These are phyloP conservation scores for Syrphus vitripennis DNA, from an alignment of 2,888 invertebrate species.

Conservation along the genomic window DNA sequence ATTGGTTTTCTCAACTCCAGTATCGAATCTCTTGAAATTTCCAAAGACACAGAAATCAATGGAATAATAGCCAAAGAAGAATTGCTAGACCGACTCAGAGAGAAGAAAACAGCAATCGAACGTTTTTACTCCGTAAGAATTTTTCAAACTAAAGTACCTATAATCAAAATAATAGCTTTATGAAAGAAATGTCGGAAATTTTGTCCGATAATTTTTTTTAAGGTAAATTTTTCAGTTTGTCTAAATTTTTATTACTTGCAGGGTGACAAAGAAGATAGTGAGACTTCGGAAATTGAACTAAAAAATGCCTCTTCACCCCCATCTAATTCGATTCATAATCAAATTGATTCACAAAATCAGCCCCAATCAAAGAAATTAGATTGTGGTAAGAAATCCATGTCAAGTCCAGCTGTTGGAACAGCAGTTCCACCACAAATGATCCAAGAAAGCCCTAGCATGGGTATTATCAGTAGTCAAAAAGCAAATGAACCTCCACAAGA, in stretches of 20 bases:
- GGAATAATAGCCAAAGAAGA: conserved; percentile 83
- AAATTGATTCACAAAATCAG: conserved; percentile 74
- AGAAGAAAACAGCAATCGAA: conserved; percentile 83
- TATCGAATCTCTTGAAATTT: conserved; percentile 83
- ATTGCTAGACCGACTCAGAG: conserved; percentile 84
- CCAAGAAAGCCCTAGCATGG: conserved; percentile 80
- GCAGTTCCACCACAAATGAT: conserved; percentile 76
- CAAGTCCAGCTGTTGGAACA: conserved; percentile 79
- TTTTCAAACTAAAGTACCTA: not conserved
- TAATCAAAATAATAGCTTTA: too few species aligned
- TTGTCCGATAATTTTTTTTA: too few species aligned
- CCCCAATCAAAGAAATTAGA: conserved; percentile 77
- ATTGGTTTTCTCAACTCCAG: conserved; percentile 88
- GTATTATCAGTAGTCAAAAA: conserved; percentile 73
- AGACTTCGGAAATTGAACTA: conserved; percentile 51
- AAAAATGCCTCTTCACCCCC: conserved; percentile 24
- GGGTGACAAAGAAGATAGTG: conserved; percentile 57
- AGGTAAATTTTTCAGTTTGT: not conserved
- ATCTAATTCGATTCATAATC: conserved; percentile 54
- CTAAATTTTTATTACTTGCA: not conserved
- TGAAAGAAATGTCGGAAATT: too few species aligned
- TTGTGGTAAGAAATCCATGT: conserved; percentile 80
- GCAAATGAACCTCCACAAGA: conserved; percentile 79
- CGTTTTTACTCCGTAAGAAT: conserved; percentile 77
- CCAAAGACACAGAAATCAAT: conserved; percentile 79